Percentiles rank a stretch among this genome's conserved stretches.
These are phyloP conservation scores for Ametastegia equiseti DNA, from an alignment of 2,888 invertebrate species.

Conservation along the genomic window DNA sequence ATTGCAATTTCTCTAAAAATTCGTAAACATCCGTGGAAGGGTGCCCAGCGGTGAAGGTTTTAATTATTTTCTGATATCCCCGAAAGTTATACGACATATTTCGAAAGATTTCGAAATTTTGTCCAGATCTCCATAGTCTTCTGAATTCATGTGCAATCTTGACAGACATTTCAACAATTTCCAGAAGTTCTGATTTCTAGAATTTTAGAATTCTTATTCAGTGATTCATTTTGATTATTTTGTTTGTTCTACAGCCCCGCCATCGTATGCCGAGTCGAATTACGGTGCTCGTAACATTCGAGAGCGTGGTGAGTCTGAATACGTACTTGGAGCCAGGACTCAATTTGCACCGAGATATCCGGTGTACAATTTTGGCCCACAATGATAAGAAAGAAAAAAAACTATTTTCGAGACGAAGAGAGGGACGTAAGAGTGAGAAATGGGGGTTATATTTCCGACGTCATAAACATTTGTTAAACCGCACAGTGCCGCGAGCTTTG, in stretches of 20 bases:
- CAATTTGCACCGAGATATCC: constrained; percentile 73
- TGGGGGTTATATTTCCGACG: not conserved
- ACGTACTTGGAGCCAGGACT: constrained; percentile 70
- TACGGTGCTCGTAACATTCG: constrained; percentile 81
- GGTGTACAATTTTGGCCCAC: constrained; percentile 69
- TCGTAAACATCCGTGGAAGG: no score
- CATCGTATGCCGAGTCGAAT: constrained; percentile 82
- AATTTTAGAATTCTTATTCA: not conserved
- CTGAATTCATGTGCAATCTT: not conserved
- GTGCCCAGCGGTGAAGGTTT: no score
- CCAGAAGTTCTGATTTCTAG: not conserved
- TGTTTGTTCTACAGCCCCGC: constrained; percentile 78
- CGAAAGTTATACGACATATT: no score
- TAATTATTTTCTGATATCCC: no score
- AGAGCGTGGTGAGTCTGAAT: constrained; percentile 81
- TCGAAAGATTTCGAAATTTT: not conserved
- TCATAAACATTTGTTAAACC: constrained; percentile 9
- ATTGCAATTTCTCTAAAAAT: no score
- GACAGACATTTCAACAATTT: not conserved
- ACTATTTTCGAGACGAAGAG: not conserved
- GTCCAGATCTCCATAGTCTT: not conserved
- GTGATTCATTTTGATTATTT: constrained; percentile 7
- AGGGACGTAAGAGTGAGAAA: not conserved
- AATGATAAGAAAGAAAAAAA: constrained; percentile 57
- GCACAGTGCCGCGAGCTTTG: constrained; percentile 7